Evolutionary conservation across 2,888 invertebrate genomes (phyloP).

Genomic region (Pyrrhia umbra): DNA sequence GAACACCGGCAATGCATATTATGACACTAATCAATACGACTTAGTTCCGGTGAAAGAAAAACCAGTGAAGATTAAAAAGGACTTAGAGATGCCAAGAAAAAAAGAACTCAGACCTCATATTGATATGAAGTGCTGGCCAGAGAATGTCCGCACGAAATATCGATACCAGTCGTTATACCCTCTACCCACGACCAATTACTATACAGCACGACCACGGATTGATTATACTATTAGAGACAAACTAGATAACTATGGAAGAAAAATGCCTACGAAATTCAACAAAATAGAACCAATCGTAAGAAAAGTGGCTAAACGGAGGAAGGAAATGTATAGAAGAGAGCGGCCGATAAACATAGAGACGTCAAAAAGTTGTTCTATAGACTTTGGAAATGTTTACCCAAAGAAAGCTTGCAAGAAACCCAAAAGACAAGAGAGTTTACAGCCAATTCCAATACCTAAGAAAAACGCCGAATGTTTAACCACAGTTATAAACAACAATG

Average conservation of each 20-base stretch:
- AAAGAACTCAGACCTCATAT: slow-evolving; percentile 59
- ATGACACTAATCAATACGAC: slow-evolving; percentile 81
- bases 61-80: slow-evolving; percentile 62
- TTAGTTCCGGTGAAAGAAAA: slow-evolving; percentile 82
- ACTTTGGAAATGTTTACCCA: slow-evolving; percentile 72
- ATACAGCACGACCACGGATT: slow-evolving; percentile 40
- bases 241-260: slow-evolving; percentile 35
- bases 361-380: slow-evolving; percentile 71
- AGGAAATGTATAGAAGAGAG: slow-evolving; percentile 39
- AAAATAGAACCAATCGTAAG: slow-evolving; percentile 42
- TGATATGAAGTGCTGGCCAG: slow-evolving; percentile 65
- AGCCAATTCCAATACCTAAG: slow-evolving; percentile 27
- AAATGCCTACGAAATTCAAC: slow-evolving; percentile 25
- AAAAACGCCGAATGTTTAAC: slow-evolving; percentile 73
- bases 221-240: slow-evolving; percentile 21
- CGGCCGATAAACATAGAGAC: slow-evolving; percentile 49
- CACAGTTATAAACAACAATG: slow-evolving; percentile 63
- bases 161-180: slow-evolving; percentile 23
- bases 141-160: slow-evolving; percentile 62
- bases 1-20: slow-evolving; percentile 67
- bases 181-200: slow-evolving; percentile 56
- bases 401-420: slow-evolving; percentile 56
- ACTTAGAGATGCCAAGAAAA: slow-evolving; percentile 60
- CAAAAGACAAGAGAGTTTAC: slow-evolving; percentile 42
- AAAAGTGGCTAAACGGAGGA: slow-evolving; percentile 43